Percentiles rank a stretch among this genome's conserved stretches.
These are phyloP conservation scores for Sebastes nivosus DNA, from an alignment of 2,797 vertebrate species.

Conservation along the genomic window DNA sequence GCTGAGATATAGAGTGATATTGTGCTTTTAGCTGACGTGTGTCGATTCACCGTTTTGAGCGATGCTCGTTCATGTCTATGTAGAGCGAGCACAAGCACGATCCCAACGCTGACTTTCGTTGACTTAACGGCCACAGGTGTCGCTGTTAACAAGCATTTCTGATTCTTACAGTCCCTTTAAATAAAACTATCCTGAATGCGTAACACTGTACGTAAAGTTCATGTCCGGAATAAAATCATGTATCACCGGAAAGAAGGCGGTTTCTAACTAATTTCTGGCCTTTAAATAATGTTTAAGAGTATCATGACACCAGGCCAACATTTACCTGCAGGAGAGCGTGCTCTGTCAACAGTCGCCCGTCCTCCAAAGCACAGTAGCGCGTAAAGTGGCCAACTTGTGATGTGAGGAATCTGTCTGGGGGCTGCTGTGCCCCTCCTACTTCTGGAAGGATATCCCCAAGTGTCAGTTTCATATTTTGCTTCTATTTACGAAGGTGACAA, in stretches of 20 bases:
- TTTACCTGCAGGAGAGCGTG: not conserved
- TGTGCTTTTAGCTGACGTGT: no score
- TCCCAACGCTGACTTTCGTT: no score
- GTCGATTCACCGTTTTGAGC: accelerated
- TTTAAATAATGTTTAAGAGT: slow-evolving; percentile 6
- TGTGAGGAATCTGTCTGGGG: not conserved
- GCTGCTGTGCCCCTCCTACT: not conserved
- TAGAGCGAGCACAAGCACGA: no score
- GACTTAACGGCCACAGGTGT: no score
- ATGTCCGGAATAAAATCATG: not conserved
- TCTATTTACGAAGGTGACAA: accelerated
- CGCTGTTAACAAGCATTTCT: no score
- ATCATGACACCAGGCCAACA: not conserved
- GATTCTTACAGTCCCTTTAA: no score
- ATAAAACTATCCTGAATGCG: not conserved
- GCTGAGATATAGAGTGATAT: no score
- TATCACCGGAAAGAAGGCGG: not conserved
- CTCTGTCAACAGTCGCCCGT: not conserved
- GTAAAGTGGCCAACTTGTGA: not conserved
- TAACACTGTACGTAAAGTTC: not conserved
- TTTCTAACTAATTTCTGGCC: not conserved
- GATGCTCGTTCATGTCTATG: no score
- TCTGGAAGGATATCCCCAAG: slow-evolving; percentile 23
- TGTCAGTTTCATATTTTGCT: slow-evolving; percentile 17
- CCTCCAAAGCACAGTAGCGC: not conserved